Conservation (phyloP, 2,113 vertebrate genomes). For the Sander lucioperca region DNA sequence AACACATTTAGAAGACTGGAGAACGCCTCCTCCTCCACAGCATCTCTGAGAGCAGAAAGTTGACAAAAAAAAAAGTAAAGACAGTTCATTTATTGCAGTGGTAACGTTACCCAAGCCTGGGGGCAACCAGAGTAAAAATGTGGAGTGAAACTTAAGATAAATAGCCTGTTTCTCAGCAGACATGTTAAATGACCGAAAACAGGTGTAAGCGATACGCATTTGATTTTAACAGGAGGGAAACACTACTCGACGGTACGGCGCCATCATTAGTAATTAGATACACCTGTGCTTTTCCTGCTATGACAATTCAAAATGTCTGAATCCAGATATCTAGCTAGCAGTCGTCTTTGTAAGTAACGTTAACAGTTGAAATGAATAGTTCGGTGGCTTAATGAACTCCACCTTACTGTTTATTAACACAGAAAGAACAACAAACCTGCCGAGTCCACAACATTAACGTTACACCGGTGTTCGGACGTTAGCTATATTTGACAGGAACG, state of each 20-base stretch:
- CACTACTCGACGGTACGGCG: no score
- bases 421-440: background rate
- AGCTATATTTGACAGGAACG: background rate
- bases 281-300: background rate
- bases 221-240: no score
- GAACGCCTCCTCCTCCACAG: constrained; percentile 59
- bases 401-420: background rate
- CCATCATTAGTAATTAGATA: background rate
- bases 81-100: background rate
- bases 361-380: background rate
- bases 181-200: background rate
- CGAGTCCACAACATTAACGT: no score
- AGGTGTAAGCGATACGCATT: background rate
- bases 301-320: background rate
- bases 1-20: constrained; percentile 69
- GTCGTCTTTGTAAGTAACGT: background rate
- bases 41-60: constrained; percentile 54
- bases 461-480: background rate
- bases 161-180: background rate
- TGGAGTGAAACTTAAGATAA: background rate
- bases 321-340: background rate
- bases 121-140: background rate
- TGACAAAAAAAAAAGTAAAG: background rate
- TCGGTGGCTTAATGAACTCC: background rate
- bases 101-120: background rate